phyloP scores from a whole-genome alignment of 2,113 vertebrate genomes.

The Trochalopteron elliotii region DNA sequence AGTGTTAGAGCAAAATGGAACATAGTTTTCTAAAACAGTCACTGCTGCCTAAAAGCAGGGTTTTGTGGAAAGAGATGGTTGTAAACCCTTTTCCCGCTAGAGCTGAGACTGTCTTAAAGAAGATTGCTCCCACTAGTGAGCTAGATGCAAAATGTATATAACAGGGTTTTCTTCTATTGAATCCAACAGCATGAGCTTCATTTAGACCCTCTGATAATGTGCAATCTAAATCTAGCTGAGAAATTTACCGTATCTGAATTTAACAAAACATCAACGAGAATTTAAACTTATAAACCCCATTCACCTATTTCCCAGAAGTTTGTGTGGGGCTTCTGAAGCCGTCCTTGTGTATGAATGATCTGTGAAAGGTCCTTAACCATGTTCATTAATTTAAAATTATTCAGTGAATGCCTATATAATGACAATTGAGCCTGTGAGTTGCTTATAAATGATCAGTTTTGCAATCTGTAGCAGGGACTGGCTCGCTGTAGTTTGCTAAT shows the following conservation, averaged over 20 bases:
- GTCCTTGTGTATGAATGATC: not conserved
- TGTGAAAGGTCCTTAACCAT: not conserved
- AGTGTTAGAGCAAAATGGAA: not conserved
- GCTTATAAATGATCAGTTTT: not conserved
- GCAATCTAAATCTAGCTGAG: not conserved
- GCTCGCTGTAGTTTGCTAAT: not conserved
- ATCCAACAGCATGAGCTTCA: not conserved
- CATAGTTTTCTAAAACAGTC: not conserved
- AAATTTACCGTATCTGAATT: not conserved
- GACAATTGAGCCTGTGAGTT: not conserved
- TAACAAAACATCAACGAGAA: not conserved
- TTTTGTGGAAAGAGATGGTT: not conserved
- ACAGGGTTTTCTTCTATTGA: not conserved
- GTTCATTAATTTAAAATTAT: slow-evolving; percentile 24
- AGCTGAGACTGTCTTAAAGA: not conserved
- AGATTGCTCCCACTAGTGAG: not conserved
- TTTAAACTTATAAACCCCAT: not conserved
- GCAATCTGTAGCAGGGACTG: not conserved
- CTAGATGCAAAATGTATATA: not conserved
- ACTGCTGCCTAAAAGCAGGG: not conserved
- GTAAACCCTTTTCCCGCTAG: not conserved
- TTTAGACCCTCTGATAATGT: not conserved
- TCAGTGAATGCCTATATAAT: slow-evolving; percentile 11
- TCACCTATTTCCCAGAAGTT: not conserved
- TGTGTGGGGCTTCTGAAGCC: not conserved